Percentiles rank a stretch among this genome's conserved stretches.
These are phyloP conservation scores for Drosophila azteca DNA, from an alignment of 1,140 invertebrate genomes.

Conservation along the genomic window DNA sequence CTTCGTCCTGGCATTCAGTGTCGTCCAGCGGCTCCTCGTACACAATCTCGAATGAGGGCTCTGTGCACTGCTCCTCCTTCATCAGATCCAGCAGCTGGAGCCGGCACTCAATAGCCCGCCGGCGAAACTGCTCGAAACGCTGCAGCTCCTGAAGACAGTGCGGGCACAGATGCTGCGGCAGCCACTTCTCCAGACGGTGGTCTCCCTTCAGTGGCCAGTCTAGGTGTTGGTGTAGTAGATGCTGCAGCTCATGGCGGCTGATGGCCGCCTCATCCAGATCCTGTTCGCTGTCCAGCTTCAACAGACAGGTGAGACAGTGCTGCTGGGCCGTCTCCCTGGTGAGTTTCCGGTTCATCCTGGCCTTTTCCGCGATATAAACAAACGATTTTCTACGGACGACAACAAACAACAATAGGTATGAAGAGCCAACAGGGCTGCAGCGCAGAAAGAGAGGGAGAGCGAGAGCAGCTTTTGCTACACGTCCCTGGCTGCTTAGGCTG, in stretches of 20 bases:
- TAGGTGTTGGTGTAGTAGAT: constrained; percentile 24
- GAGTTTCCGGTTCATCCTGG: constrained; percentile 13
- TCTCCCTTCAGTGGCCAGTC: constrained; percentile 17
- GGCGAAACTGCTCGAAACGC: constrained; percentile 42
- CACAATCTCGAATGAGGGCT: constrained; percentile 56
- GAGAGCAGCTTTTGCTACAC: no score
- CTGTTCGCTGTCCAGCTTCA: constrained; percentile 28
- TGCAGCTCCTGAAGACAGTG: constrained; percentile 34
- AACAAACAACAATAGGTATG: no score
- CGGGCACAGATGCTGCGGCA: constrained; percentile 46
- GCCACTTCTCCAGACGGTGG: neutral
- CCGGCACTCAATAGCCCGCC: constrained; percentile 32
- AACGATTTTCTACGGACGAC: neutral
- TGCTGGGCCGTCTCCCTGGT: constrained; percentile 27
- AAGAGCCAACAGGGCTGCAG: no score
- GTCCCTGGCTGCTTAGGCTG: no score
- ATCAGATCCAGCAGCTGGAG: constrained; percentile 37
- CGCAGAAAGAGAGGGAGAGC: no score
- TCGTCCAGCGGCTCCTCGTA: constrained; percentile 27
- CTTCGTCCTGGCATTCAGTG: neutral
- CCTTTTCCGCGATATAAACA: no score
- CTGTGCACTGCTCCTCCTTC: neutral
- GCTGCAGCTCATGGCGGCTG: constrained; percentile 28
- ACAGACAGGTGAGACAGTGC: constrained; percentile 63
- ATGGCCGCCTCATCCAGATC: neutral